Percentiles rank a stretch among this genome's conserved stretches.
These are phyloP conservation scores for Wiebesia pumilae DNA, from an alignment of 1,140 invertebrate genomes.

Conservation along the genomic window DNA sequence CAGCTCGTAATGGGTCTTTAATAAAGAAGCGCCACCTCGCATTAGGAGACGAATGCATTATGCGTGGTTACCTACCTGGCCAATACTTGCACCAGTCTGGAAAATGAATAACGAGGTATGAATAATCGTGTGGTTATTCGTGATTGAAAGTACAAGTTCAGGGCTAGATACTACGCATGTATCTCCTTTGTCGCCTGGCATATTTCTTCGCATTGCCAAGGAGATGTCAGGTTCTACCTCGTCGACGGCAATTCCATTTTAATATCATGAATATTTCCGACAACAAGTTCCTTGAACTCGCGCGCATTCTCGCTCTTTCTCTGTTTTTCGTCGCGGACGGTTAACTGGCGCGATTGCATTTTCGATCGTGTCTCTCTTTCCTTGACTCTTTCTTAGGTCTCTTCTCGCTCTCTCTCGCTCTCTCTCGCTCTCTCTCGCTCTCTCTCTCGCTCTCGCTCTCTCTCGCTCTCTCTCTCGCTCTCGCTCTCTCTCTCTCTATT, in stretches of 20 bases:
- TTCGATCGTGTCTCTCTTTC: slow-evolving; percentile 56
- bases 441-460: background rate
- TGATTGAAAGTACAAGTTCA: slow-evolving; percentile 55
- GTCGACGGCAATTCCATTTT: slow-evolving; percentile 67
- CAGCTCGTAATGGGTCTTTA: background rate
- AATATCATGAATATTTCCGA: slow-evolving; percentile 72
- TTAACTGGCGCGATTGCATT: slow-evolving; percentile 64
- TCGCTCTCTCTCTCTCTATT: background rate
- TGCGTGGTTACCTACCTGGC: no score
- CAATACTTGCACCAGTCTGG: background rate
- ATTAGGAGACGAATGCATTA: background rate
- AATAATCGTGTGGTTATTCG: background rate
- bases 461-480: background rate
- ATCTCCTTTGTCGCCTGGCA: background rate
- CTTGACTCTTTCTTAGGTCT: no score
- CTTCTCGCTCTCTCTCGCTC: background rate
- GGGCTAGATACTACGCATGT: slow-evolving; percentile 44
- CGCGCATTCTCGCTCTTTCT: slow-evolving; percentile 1
- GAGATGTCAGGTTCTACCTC: slow-evolving; percentile 59
- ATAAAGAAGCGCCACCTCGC: background rate
- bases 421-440: background rate
- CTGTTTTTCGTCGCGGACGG: slow-evolving; percentile 58
- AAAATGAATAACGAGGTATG: slow-evolving; percentile 29
- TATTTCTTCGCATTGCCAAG: slow-evolving; percentile 57
- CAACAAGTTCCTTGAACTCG: slow-evolving; percentile 63